Base-by-base conservation (phyloP, 92 coral and sea anemone species). In the Muricea muricata region DNA sequence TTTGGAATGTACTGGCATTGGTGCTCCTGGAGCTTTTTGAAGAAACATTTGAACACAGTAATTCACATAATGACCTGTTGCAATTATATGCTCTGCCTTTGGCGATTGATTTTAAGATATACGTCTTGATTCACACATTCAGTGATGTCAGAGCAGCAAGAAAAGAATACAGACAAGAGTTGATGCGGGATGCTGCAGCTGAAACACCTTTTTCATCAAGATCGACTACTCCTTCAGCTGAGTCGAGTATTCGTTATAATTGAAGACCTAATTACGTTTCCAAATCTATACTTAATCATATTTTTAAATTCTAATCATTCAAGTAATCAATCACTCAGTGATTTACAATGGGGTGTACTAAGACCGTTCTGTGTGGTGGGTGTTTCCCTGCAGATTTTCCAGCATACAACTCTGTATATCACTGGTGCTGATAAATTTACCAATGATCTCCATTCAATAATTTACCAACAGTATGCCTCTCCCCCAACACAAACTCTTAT, bases 51-150 rank as follows among this genome's bases (percentile, higher is more conserved):
- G 81, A 84, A 33, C 58, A 68, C 25, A 87, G 63, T 30, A 33
- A 78, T 42, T 13, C n/a, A 1, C 45, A 61, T 15, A 78, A 87
- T 4, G 76, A 84, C 69, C 42, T 45, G 28, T 54, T 89, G 60
- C 84, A 80, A 10, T 3, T 79, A 24, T 91, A 91, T 74, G 78
- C 70, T 2, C 81, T 91, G 58, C 94, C 94, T 24, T 73, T 91
- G 1, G 94, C 94, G 17, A 91, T 91, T 68, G 94, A 91, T 80
- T 91, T 91, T 65, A 91, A 91, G 60, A 84, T 87, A 73, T 91
- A 83, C 39, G 84, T 91, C 34, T 70, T 87, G 28, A 84, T 91
- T 52, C 94, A 91, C 74, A 83, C 94, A 8, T 52, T 63, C 20
- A 87, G 84, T 65, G 91, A 91, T 30, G 33, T 80, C 1, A 56